Conservation (phyloP, 2,113 vertebrate genomes). For the Nestor notabilis region DNA sequence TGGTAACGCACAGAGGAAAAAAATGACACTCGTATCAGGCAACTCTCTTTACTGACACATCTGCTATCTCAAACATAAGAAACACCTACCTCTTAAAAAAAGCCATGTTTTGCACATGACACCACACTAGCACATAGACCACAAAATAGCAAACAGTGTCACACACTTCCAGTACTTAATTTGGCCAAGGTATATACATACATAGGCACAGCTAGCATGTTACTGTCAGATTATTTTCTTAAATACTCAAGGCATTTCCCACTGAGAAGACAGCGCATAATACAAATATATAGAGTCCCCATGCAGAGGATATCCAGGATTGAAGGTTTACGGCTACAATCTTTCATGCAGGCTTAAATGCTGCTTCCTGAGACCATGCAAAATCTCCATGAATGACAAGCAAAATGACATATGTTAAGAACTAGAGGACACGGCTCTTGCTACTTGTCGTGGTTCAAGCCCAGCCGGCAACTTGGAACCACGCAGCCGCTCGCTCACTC, state of each 20-base stretch:
- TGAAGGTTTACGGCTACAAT: background rate
- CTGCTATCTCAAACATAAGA: background rate
- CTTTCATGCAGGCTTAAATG: background rate
- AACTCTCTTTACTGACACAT: background rate
- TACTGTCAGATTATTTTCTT: background rate
- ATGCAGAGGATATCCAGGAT: background rate
- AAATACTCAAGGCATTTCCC: background rate
- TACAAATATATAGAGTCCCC: fast-evolving
- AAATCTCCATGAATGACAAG: background rate
- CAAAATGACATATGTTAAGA: fast-evolving
- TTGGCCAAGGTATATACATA: background rate
- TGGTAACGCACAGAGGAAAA: background rate
- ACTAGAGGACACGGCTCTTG: background rate
- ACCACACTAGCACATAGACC: background rate
- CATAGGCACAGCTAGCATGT: background rate
- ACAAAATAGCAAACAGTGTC: background rate
- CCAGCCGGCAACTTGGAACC: no score
- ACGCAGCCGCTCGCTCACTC: no score
- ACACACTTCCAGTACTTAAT: background rate
- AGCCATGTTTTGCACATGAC: fast-evolving
- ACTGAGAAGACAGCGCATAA: background rate
- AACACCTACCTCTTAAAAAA: background rate
- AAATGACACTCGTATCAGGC: background rate
- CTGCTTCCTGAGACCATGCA: background rate
- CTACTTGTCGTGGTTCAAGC: no score